These are phyloP conservation scores for Melipona bicolor DNA, from an alignment of 2,888 invertebrate genomes.

Conservation along the genomic window DNA sequence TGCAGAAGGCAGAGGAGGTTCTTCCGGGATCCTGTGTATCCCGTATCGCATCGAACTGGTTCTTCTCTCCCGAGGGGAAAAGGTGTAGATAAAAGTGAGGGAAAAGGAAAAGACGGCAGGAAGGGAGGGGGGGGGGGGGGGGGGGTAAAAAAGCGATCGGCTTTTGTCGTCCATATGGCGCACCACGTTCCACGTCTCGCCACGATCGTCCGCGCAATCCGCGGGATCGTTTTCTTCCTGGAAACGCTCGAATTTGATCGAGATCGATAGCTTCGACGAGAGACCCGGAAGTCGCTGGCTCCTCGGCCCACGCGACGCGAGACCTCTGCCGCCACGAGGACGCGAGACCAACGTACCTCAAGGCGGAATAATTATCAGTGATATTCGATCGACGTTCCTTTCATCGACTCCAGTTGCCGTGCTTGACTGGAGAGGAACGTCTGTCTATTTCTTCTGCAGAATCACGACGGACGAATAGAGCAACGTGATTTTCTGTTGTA, in stretches of 20 bases:
- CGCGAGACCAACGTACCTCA: constrained; percentile 15
- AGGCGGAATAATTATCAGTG: constrained; percentile 54
- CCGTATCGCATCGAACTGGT: constrained; percentile 65
- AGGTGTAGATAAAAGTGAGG: constrained; percentile 55
- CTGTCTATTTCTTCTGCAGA: not conserved
- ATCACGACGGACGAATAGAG: not conserved
- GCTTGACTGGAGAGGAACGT: not conserved
- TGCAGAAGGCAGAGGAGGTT: constrained; percentile 18
- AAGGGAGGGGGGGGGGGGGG: not conserved
- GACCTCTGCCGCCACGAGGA: constrained; percentile 20
- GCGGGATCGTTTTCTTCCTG: constrained; percentile 69
- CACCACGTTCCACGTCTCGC: constrained; percentile 34
- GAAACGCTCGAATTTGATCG: constrained; percentile 70
- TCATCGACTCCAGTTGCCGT: not conserved
- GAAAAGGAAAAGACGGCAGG: constrained; percentile 32
- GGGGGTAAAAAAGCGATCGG: constrained; percentile 14
- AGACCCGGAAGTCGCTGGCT: constrained; percentile 72
- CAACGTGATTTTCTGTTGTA: not conserved
- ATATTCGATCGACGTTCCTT: constrained; percentile 43
- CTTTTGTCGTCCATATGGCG: constrained; percentile 70
- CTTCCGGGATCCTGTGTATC: constrained; percentile 70
- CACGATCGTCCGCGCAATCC: constrained; percentile 16
- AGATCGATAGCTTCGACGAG: constrained; percentile 56
- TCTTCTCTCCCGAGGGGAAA: constrained; percentile 46
- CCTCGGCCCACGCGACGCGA: constrained; percentile 60